phyloP scores from a whole-genome alignment of 2,797 vertebrate genomes.

The Aselliscus stoliczkanus region DNA sequence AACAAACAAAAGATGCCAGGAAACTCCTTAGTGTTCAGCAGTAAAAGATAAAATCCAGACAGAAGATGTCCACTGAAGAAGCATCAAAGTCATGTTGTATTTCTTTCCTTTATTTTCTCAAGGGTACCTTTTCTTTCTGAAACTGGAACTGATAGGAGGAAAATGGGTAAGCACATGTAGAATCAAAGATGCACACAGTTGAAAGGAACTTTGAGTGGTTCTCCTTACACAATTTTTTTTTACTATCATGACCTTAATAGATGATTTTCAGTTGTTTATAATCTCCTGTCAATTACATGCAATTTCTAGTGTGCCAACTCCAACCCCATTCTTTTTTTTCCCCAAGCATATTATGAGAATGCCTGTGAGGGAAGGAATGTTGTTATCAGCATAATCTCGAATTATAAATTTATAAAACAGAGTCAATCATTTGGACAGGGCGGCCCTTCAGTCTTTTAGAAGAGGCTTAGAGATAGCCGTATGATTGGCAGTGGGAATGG shows the following conservation, averaged over 20 bases:
- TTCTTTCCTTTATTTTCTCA: background rate
- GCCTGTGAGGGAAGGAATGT: background rate
- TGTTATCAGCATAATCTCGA: background rate
- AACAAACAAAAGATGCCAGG: background rate
- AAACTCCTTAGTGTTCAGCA: background rate
- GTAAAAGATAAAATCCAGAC: constrained; percentile 28
- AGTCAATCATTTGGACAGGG: background rate
- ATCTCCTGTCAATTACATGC: background rate
- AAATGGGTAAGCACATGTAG: background rate
- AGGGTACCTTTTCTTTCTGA: background rate
- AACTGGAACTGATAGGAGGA: constrained; percentile 3
- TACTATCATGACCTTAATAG: fast-evolving
- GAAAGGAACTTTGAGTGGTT: constrained; percentile 11
- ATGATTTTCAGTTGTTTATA: background rate
- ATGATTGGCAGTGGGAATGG: background rate
- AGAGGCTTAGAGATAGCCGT: background rate
- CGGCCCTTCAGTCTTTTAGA: background rate
- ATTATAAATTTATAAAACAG: constrained; percentile 45
- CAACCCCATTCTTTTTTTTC: background rate
- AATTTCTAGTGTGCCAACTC: background rate
- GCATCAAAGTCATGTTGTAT: background rate
- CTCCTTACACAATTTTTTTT: background rate
- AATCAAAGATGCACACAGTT: constrained; percentile 7
- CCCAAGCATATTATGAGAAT: background rate
- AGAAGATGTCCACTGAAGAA: background rate